Evolutionary conservation across 1,140 invertebrate species (phyloP).

Genomic region (Caenorhabditis remanei): DNA sequence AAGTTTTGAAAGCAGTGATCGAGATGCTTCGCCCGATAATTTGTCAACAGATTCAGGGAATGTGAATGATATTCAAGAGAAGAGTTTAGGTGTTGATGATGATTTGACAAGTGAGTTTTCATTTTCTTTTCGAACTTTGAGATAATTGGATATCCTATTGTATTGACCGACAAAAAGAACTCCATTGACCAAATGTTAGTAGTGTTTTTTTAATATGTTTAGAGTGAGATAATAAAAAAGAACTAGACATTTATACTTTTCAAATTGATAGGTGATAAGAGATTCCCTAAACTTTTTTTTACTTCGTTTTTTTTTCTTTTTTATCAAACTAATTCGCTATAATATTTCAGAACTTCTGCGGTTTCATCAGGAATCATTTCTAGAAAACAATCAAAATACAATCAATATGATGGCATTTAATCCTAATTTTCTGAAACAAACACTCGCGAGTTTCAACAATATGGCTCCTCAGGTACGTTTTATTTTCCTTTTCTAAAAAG

Average conservation of each 20-base stretch:
- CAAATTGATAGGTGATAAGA: constrained; percentile 1
- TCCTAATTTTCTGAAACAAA: constrained; percentile 37
- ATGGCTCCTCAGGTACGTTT: constrained; percentile 21
- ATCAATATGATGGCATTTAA: constrained; percentile 44
- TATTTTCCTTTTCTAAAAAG: background rate
- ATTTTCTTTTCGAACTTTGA: no score
- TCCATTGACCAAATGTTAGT: no score
- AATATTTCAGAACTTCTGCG: constrained; percentile 38
- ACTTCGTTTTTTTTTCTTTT: background rate
- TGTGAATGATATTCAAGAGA: constrained; percentile 40
- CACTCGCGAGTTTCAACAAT: constrained; percentile 5
- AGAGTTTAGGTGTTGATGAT: constrained; percentile 22
- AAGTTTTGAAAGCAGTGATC: constrained; percentile 39
- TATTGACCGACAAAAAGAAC: no score
- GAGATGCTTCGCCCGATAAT: constrained; percentile 38
- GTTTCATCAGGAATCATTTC: constrained; percentile 45
- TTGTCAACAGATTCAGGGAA: constrained; percentile 4
- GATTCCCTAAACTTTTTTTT: no score
- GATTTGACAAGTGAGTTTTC: constrained; percentile 6
- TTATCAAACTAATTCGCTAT: background rate
- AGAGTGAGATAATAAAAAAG: background rate
- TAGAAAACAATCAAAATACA: constrained; percentile 45
- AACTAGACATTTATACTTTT: background rate
- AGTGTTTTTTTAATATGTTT: no score
- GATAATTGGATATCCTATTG: no score